Evolutionary conservation across 2,113 vertebrate genomes (phyloP), one percentile per base, ranked within the genome.

Genomic region (Todiramphus chloris): DNA sequence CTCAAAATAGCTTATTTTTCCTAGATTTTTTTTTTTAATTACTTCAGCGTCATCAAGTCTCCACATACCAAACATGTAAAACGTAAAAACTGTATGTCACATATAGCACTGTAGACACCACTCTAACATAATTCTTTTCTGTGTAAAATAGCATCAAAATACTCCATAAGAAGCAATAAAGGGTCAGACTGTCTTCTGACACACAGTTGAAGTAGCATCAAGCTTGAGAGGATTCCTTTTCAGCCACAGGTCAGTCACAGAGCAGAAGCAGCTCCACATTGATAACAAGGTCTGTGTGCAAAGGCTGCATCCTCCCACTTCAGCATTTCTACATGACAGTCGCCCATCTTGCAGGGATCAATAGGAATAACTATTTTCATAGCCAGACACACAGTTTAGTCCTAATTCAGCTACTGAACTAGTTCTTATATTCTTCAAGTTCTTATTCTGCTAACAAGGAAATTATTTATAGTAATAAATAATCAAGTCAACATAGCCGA

Each of bases 271-370:
- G 28, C 46, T 74, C 13, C 50, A 67, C 1, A 2, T 5, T 37
- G n/a, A 51, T 0, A 0, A 11, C 10, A 27, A 72, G 1, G 23
- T 28, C 44, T 53, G 50, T 6, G 11, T 17, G 27, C 53, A 76
- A 16, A 23, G 37, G 20, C 28, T 66, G 27, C 31, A 72, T n/a
- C 48, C 48, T 82, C 16, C 37, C 31, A 60, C 48, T 85, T 25
- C 1, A 2, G 27, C 14, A 84, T 72, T 84, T 79, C 60, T 75
- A 62, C 66, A 48, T 33, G 72, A 33, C 39, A 62, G n/a, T 4
- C 51, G 13, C 7, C 14, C 5, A 31, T 35, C 43, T 84, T 51
- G 20, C 13, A 63, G 14, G 4, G 75, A 15, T 64, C 41, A 83
- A 90, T 2, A 78, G 20, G 23, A 91, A 48, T 3, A 46, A 78